Percentiles rank a stretch among this genome's conserved stretches.
These are phyloP conservation scores for Myiopsitta monachus DNA, from an alignment of 2,113 vertebrate genomes.

Conservation along the genomic window DNA sequence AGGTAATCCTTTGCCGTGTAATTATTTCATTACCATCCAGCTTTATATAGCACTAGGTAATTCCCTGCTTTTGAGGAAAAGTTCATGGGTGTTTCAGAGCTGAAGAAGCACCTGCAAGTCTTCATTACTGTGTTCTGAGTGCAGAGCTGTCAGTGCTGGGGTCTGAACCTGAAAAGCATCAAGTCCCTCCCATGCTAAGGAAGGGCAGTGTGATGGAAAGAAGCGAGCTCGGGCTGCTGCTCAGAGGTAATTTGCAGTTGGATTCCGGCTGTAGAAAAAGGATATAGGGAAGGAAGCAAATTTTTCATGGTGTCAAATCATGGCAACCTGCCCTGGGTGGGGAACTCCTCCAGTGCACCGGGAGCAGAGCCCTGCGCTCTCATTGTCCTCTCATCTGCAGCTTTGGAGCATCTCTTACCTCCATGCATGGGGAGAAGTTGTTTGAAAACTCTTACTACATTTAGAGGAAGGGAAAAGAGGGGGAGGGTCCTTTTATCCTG, in stretches of 20 bases:
- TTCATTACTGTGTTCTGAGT: background rate
- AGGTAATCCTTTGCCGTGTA: background rate
- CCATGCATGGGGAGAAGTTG: fast-evolving
- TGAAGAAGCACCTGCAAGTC: background rate
- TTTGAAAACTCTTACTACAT: background rate
- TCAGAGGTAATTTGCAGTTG: background rate
- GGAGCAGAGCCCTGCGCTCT: background rate
- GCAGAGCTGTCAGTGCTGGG: background rate
- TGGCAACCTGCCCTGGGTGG: background rate
- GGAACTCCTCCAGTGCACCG: background rate
- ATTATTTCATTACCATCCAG: background rate
- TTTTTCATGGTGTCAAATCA: background rate
- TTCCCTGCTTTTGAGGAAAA: slow-evolving; percentile 2
- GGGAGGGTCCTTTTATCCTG: background rate
- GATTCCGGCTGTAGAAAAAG: background rate
- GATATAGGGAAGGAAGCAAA: background rate
- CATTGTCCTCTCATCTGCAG: background rate
- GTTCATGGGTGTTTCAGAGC: background rate
- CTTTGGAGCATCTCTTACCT: background rate
- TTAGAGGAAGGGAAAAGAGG: background rate
- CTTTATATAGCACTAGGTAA: background rate
- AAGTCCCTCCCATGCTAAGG: background rate
- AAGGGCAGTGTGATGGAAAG: background rate
- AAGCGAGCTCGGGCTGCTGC: background rate
- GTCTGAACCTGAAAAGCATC: background rate